Base-by-base conservation (phyloP, 2,888 invertebrate genomes). In the Leptinotarsa haldemani region DNA sequence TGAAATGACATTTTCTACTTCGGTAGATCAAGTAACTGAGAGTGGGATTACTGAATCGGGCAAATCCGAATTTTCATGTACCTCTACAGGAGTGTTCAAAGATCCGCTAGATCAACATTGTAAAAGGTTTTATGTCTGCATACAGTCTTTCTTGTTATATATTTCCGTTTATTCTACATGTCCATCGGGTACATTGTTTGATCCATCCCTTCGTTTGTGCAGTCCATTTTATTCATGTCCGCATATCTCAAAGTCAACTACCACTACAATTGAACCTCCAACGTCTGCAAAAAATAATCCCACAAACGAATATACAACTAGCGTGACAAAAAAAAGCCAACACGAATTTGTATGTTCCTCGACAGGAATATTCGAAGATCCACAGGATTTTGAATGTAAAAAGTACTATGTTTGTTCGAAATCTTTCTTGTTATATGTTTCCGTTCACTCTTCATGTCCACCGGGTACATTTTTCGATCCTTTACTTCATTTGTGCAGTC, bases 101-200 rank as follows among this genome's bases (percentile, higher is more conserved):
- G 69, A 73, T 65, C 18, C 64, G 30, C 25, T 18, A 18, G 80
- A 80, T 65, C 0, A 66, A 20, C 65, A 53, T 13, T 81, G 80
- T 53, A 74, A 46, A 7, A 40, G 58, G 5, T 80, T 78, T 69
- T 76, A 77, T 70, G 66, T 76, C 0, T 80, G 80, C 65, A 70
- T 65, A 13, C 48, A 52, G 63, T 65, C 71, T 53, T 65, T 20
- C 4, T 18, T 48, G 12, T 46, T 58, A 9, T 75, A 65, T 48
- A 22, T 65, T 16, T 53, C 47, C 46, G 2, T 88, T 88, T 15
- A 89, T 84, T 77, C 89, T 88, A 80, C 74, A 12, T 81, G 80
- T 70, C 69, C 76, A 7, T 18, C 65, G 13, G 76, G 75, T 61
- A 71, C 69, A 52, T 68, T 56, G 13, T 80, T 80, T 70, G 74